Evolutionary conservation across 1,140 invertebrate genomes (phyloP).

Genomic region (Luehdorfia chinensis): DNA sequence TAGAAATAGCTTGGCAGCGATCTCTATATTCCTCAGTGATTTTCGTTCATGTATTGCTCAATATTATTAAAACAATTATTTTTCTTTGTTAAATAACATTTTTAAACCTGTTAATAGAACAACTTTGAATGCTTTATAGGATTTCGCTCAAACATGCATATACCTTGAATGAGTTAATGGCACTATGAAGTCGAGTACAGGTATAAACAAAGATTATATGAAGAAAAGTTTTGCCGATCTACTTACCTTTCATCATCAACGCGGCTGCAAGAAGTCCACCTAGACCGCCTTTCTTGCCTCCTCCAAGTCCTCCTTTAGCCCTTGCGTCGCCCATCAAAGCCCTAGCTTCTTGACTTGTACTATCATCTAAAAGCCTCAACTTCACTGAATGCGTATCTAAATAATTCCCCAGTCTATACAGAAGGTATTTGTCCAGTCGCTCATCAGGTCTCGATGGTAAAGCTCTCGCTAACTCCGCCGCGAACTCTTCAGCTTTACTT

Average conservation of each 20-base stretch:
- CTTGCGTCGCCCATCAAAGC: conserved; percentile 62
- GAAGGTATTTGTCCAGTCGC: conserved; percentile 85
- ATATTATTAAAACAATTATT: no score
- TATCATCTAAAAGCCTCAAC: conserved; percentile 83
- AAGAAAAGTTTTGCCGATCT: no score
- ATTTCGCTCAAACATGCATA: no score
- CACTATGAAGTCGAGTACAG: no score
- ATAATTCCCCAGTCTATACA: conserved; percentile 84
- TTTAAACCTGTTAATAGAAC: no score
- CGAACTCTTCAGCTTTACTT: conserved; percentile 81
- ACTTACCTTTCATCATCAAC: conserved; percentile 82
- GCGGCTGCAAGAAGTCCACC: conserved; percentile 79
- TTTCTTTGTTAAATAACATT: no score
- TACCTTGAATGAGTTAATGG: no score
- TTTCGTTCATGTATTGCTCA: no score
- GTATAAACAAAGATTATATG: no score
- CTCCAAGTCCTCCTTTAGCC: conserved; percentile 65
- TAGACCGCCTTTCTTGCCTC: conserved; percentile 70
- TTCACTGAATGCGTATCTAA: conserved; percentile 85
- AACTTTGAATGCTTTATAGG: no score
- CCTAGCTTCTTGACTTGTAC: conserved; percentile 78
- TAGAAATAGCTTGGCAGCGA: no score
- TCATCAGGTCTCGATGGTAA: conserved; percentile 87
- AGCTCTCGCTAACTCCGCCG: conserved; percentile 83
- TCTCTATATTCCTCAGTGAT: no score